Base-by-base conservation (phyloP, 2,797 vertebrate genomes). In the Hoplostethus mediterraneus region DNA sequence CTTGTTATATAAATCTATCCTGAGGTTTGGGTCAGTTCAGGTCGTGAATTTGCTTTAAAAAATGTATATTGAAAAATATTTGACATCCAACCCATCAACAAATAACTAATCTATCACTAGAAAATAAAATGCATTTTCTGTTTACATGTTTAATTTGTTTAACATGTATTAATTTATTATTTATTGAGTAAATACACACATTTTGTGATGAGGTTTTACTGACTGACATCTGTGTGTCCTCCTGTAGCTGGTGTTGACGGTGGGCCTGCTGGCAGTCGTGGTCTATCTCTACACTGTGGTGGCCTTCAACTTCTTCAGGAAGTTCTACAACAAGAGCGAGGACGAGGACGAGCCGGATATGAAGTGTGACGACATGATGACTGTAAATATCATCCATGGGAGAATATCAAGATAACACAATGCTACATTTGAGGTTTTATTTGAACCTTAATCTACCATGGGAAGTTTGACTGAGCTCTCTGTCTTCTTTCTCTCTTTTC, bases 281-380 rank as follows among this genome's bases (percentile, higher is more conserved):
- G 98, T 99, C 25, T 99, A 99, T 67, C 98, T 99, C 63, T 99
- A 99, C 89, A 99, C 98, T 0, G 98, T 99, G 77, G 98, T 99
- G 90, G 98, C 98, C 9, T 99, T 99, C 92, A 99, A 99, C 94
- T 99, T 99, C 92, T 99, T 99, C 92, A 96, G 98, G 75, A 99
- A 99, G 91, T 99, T 99, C 94, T 99, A 99, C 95, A 99, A 99
- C 92, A 99, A 99, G 86, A 98, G 98, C 0, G 97, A 95, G 71
- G 98, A 98, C 2, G 97, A 98, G 7, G 97, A 98, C 0, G 97
- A 99, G 86, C 98, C 98, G 0, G 98, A 99, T 63, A 99, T 99
- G 98, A 99, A 99, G 82, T 99, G 98, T 53, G 97, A 99, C 0
- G 98, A 99, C 88, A 99, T 99, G 98, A 99, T 99, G 97, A 99